phyloP scores from a whole-genome alignment of 2,113 vertebrate genomes.

The Girardinichthys multiradiatus region DNA sequence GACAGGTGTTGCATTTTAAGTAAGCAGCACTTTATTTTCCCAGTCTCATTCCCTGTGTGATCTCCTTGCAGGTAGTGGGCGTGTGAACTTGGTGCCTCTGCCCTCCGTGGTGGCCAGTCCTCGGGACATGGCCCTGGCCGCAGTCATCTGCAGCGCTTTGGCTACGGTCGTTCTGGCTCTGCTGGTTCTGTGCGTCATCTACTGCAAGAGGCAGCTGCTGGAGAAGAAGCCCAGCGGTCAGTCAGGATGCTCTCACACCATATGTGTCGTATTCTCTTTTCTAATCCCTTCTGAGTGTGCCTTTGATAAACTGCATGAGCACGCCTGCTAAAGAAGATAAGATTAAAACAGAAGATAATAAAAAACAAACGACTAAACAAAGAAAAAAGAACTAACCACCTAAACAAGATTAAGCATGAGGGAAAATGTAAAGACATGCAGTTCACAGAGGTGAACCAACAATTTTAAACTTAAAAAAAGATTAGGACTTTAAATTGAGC shows the following conservation, averaged over 20 bases:
- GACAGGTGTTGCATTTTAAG: neutral
- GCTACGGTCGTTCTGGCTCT: slow-evolving; percentile 93
- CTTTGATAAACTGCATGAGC: too few species aligned
- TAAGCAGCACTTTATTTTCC: neutral
- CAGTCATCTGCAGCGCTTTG: slow-evolving; percentile 95
- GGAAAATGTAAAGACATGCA: too few species aligned
- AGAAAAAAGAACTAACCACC: too few species aligned
- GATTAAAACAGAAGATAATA: too few species aligned
- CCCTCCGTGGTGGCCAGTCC: slow-evolving; percentile 89
- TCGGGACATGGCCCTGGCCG: slow-evolving; percentile 92
- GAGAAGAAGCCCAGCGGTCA: slow-evolving; percentile 95
- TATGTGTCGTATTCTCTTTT: neutral
- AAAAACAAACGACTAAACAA: too few species aligned
- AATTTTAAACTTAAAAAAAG: too few species aligned
- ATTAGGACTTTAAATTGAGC: too few species aligned
- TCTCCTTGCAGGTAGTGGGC: slow-evolving; percentile 83
- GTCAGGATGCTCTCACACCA: slow-evolving; percentile 40
- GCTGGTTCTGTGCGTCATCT: slow-evolving; percentile 93
- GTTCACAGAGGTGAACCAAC: too few species aligned
- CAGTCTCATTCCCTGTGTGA: neutral
- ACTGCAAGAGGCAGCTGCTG: slow-evolving; percentile 96
- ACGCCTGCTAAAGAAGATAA: too few species aligned
- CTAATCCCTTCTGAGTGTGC: neutral
- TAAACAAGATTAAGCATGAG: too few species aligned
- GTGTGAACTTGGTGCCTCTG: slow-evolving; percentile 94